Base-by-base conservation (phyloP, 2,113 vertebrate species). In the Aphyosemion australe region DNA sequence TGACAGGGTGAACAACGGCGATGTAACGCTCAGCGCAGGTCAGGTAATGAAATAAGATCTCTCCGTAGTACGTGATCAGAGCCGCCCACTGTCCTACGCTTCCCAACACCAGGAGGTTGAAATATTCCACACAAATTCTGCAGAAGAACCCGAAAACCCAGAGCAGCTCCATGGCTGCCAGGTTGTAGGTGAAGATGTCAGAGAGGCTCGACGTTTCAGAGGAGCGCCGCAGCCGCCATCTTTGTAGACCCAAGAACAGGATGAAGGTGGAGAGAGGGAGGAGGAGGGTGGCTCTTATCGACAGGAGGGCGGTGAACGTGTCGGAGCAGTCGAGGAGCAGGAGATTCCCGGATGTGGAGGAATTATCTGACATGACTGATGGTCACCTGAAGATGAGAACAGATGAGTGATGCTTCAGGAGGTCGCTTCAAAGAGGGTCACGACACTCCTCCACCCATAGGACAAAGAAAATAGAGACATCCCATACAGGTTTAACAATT, bases 11-110 rank as follows among this genome's bases (percentile, higher is more conserved):
- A 49, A 78, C 64, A 0, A 78, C 71, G 0, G 80, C 83, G 48
- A 83, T 7, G 64, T 85, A 85, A 4, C 41, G 66, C 31, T 72
- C 74, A 5, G 63, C 64, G 47, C 80, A 85, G 43, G 53, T 73
- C 1, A 83, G 20, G 46, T 67, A 0, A 1, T 83, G 68, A 12
- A 80, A 65, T 1, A 63, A 1, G 5, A 12, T 4, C 16, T 63
- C 34, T 32, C 57, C 74, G 0, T 2, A 31, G n/a, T 32, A 65
- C 6, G 10, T 16, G 4, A 34, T 12, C 0, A 10, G 15, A 16
- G 8, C 21, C 18, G 0, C 1, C n/a, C 2, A 5, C 1, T 0
- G 0, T 21, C 31, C 57, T 8, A 32, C 8, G 3, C 16, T 9
- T 9, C 10, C 1, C 13, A 47, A 12, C 7, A 5, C 14, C 12